phyloP scores from a whole-genome alignment of 2,797 vertebrate species.

The Phrynocephalus vlangalii region DNA sequence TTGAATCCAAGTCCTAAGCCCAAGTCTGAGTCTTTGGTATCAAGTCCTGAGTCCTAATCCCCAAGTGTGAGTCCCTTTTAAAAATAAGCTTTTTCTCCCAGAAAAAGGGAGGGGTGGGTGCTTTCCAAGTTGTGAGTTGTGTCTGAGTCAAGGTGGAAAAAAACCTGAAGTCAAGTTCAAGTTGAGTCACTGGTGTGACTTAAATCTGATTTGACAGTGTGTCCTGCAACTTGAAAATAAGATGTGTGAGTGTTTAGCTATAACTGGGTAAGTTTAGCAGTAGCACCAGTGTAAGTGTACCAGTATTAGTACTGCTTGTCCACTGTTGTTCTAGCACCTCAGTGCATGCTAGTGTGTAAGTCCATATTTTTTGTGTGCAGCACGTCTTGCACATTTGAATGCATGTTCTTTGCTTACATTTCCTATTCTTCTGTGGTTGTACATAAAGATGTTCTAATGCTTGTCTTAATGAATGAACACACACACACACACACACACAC shows the following conservation, averaged over 20 bases:
- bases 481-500: neutral
- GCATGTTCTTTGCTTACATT: neutral
- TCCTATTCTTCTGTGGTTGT: neutral
- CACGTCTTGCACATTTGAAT: neutral
- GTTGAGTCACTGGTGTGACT: no score
- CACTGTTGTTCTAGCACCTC: neutral
- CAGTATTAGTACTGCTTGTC: neutral
- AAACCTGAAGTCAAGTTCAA: no score
- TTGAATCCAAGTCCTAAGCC: no score
- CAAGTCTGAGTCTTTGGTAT: no score
- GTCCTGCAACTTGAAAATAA: no score
- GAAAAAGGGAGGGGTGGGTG: no score
- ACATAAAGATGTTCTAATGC: neutral
- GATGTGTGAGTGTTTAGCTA: neutral
- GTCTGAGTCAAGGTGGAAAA: no score
- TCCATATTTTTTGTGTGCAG: neutral
- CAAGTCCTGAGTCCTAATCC: no score
- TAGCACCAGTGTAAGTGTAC: neutral
- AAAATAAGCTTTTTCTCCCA: no score
- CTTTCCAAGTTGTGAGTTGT: no score
- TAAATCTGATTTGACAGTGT: no score
- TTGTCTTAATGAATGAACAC: neutral
- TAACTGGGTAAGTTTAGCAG: neutral
- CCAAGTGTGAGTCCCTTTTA: no score
- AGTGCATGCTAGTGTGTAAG: neutral